These are phyloP conservation scores for Damaliscus lunatus DNA, from an alignment of 2,113 vertebrate species.

Conservation along the genomic window DNA sequence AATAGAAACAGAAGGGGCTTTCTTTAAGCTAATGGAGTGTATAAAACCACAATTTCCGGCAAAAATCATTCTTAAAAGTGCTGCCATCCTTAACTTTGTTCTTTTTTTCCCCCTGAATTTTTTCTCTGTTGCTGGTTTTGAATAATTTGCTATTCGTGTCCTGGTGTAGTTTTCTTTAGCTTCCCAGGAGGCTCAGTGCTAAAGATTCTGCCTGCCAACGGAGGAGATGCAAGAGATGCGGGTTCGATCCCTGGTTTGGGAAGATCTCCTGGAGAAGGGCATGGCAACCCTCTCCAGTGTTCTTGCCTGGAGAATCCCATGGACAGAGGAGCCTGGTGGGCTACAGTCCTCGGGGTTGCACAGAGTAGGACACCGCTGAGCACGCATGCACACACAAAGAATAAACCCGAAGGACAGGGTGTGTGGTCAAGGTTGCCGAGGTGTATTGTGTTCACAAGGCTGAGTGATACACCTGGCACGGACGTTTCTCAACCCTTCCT, in stretches of 20 bases:
- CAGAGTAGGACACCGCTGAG: neutral
- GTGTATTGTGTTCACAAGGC: neutral
- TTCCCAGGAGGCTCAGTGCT: neutral
- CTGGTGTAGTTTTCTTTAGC: neutral
- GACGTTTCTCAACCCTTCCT: neutral
- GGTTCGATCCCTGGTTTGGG: neutral
- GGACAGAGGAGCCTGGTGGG: neutral
- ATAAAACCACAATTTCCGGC: no score
- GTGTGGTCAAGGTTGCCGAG: fast-evolving
- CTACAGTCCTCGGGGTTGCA: neutral
- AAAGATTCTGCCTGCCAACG: neutral
- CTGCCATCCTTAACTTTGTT: neutral
- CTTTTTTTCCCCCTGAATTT: no score
- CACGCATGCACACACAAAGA: fast-evolving
- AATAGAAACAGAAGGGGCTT: neutral
- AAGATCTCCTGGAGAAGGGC: neutral
- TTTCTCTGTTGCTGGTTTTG: neutral
- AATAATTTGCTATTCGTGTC: neutral
- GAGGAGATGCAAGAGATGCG: fast-evolving
- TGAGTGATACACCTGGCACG: neutral
- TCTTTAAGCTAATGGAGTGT: neutral
- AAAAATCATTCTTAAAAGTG: neutral
- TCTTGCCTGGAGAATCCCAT: neutral
- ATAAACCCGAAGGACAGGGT: no score
- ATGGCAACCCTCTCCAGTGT: neutral